Base-by-base conservation (phyloP, 2,797 vertebrate genomes). In the Anguilla pacifica region DNA sequence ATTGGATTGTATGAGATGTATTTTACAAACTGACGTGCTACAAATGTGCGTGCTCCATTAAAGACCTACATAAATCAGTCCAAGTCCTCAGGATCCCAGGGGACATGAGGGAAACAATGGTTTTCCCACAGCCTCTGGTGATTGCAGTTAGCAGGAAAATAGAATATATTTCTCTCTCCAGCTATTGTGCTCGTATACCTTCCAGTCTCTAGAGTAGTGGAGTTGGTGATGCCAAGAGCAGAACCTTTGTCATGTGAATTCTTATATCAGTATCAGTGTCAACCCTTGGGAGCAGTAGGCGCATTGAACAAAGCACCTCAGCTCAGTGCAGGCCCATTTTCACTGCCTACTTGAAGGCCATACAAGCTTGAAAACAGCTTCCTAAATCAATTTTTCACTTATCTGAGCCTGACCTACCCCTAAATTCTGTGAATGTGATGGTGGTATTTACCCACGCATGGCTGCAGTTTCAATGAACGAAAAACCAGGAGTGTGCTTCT, bases 91-190 rank as follows among this genome's bases (percentile, higher is more conserved):
- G 70, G 28, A 72, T 72, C 70, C n/a, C 28, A 31, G 39, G 15
- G 15, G 31, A 39, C 15, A 35, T 74, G 70, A 74, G 5, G 6
- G 70, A 1, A 13, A 31, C 35, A 77, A 77, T 22, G 39, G 35
- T 39, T 77, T 77, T 77, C 74, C 74, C 74, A 77, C 74, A 77
- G 28, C 70, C 70, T 72, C 70, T 11, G 74, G 74, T 77, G 74
- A 13, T 77, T 19, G 19, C 35, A 19, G 74, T 43, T 77, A 77
- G 74, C 74, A 31, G 70, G n/a, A 72, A 72, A 72, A 72, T 35
- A 72, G 70, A 72, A 28, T 72, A 35, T 31, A 72, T 28, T 72
- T 72, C 70, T 67, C 70, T 28, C 70, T 31, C 28, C 31, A 72
- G 28, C 70, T 72, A 13, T 35, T 72, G 28, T 72, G 3, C 70